Base-by-base conservation (phyloP, 1,140 invertebrate genomes). In the Linepithema humile region DNA sequence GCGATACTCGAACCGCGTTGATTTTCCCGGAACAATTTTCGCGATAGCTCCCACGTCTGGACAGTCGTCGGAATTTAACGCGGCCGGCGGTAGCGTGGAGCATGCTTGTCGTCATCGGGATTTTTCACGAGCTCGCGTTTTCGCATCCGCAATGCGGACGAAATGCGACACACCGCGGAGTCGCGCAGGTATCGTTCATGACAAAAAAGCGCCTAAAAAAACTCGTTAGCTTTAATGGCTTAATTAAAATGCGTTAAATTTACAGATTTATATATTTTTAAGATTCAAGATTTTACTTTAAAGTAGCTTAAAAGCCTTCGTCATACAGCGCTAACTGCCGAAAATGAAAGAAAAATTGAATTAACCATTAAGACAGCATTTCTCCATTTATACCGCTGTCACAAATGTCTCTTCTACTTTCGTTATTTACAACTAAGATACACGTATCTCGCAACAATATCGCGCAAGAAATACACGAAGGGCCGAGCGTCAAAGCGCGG, bases 141-240 rank as follows among this genome's bases (percentile, higher is more conserved):
- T 64, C 40, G 59, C 73, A 77, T 69, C 75, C 62, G 75, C 75
- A 78, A 67, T 80, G 62, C 75, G 75, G 75, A 69, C 62, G 35
- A 53, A 55, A 80, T 80, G 75, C 75, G 62, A 48, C 48, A 80
- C 15, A 20, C 23, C 60, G 32, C 17, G 20, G 29, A 17, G 17
- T 50, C 50, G 38, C 35, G 35, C n/a, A 7, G 32, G 29, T 35
- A 32, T 69, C 48, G 62, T 10, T 40, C 62, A 32, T 5, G 23
- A 20, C 35, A 35, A 55, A 57, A 78, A 78, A 67, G n/a, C 26
- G 32, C 23, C 35, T 20, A 10, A 23, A 12, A 2, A 17, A n/a
- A 43, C 35, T 69, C 35, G 50, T 69, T 55, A 29, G 7, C n/a
- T 65, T 55, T 69, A 29, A 55, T 29, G 48, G 57, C 64, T 69